Evolutionary conservation across 2,797 vertebrate species (phyloP).

Genomic region (Leptodactylus fallax): DNA sequence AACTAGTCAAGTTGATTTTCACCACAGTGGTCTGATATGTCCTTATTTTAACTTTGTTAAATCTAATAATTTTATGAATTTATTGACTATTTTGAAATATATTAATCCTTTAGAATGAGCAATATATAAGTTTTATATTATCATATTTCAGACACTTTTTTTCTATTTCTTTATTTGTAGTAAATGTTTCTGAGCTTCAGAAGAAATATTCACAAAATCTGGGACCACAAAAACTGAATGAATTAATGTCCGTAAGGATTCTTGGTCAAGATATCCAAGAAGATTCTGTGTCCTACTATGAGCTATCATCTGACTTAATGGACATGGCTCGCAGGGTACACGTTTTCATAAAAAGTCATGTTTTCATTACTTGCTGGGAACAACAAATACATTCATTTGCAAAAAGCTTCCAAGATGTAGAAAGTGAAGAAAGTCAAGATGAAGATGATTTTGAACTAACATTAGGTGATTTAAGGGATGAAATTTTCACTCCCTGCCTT

Average conservation of each 20-base stretch:
- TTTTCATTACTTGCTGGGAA: constrained; percentile 85
- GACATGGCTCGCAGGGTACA: constrained; percentile 73
- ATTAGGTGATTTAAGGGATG: constrained; percentile 59
- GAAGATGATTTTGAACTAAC: constrained; percentile 53
- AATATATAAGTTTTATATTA: background rate
- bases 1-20: no score
- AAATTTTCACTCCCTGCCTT: constrained; percentile 76
- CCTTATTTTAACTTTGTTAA: no score
- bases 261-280: background rate
- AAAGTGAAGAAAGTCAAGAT: accelerated
- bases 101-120: background rate
- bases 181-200: constrained; percentile 75
- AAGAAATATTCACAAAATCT: constrained; percentile 71
- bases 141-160: background rate
- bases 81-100: background rate
- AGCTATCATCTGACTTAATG: constrained; percentile 72
- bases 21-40: no score
- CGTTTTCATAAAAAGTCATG: constrained; percentile 76
- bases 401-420: accelerated
- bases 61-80: background rate
- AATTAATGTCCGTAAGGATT: constrained; percentile 73
- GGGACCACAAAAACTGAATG: constrained; percentile 66
- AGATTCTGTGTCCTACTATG: constrained; percentile 74
- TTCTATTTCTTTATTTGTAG: constrained; percentile 66
- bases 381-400: constrained; percentile 67